A percentile compares a stretch with the other conserved stretches of the same genome.
Conservation (phyloP, 1,140 invertebrate genomes). For the Meloidogyne floridensis region DNA sequence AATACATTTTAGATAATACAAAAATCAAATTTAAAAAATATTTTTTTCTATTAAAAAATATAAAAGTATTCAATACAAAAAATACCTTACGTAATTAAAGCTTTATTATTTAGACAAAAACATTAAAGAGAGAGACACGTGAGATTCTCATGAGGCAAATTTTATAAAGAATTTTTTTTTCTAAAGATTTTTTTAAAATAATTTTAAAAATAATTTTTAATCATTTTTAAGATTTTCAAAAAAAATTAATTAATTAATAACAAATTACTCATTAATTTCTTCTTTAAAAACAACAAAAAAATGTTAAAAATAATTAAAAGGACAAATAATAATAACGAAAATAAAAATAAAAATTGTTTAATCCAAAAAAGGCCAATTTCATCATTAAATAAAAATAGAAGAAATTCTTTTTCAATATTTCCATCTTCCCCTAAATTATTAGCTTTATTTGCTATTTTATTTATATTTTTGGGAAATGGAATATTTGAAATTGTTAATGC, state of each 20-base stretch:
- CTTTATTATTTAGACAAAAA: no score
- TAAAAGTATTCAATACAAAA: no score
- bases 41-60: background rate
- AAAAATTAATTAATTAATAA: slow-evolving; percentile 1
- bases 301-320: background rate
- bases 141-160: no score
- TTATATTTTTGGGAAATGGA: background rate
- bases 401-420: background rate
- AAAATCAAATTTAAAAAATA: background rate
- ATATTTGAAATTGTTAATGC: background rate
- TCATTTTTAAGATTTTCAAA: background rate
- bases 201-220: background rate
- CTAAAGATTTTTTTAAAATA: no score
- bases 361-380: slow-evolving; percentile 1
- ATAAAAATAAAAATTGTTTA: background rate
- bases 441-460: background rate
- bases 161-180: no score
- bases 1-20: background rate
- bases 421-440: background rate
- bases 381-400: background rate
- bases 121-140: no score
- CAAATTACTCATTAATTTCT: no score
- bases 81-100: no score
- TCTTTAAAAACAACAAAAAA: background rate
- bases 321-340: background rate